Conservation (phyloP, 2,113 vertebrate species). For the Marcusenius ussheri region DNA sequence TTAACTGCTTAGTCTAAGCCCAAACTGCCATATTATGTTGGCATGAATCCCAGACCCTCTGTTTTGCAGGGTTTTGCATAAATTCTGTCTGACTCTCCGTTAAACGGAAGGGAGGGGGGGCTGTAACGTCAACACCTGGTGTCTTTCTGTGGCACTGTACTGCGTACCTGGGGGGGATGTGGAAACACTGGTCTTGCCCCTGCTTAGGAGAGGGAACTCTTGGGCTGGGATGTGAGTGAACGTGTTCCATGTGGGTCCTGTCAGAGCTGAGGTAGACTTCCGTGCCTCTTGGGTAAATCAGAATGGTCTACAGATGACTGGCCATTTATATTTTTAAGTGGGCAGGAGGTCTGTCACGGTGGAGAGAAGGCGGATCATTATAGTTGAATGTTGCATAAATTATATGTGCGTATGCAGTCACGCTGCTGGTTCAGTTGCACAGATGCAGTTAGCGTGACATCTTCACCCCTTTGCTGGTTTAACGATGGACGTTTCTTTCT, state of each 20-base stretch:
- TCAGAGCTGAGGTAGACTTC: not conserved
- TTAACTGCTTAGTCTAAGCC: not conserved
- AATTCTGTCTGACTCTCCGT: not conserved
- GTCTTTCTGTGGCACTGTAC: not conserved
- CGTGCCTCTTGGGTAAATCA: not conserved
- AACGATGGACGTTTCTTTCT: not conserved
- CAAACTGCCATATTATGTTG: constrained; percentile 10
- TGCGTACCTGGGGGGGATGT: not conserved
- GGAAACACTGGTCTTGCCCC: not conserved
- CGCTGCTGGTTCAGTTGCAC: not conserved
- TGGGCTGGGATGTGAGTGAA: not conserved
- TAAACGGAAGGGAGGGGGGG: too few species aligned
- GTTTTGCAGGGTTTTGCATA: not conserved
- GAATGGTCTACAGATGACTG: not conserved
- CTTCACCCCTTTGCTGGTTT: not conserved
- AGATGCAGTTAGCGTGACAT: not conserved
- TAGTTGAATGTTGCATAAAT: not conserved
- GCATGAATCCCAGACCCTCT: not conserved
- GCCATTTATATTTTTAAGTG: not conserved
- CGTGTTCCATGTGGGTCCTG: not conserved
- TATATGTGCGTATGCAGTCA: not conserved
- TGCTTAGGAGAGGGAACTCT: not conserved
- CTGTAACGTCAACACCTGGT: not conserved
- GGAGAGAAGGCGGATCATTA: not conserved
- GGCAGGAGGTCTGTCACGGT: not conserved